phyloP scores from a whole-genome alignment of 1,140 invertebrate species.

The Thrips palmi region DNA sequence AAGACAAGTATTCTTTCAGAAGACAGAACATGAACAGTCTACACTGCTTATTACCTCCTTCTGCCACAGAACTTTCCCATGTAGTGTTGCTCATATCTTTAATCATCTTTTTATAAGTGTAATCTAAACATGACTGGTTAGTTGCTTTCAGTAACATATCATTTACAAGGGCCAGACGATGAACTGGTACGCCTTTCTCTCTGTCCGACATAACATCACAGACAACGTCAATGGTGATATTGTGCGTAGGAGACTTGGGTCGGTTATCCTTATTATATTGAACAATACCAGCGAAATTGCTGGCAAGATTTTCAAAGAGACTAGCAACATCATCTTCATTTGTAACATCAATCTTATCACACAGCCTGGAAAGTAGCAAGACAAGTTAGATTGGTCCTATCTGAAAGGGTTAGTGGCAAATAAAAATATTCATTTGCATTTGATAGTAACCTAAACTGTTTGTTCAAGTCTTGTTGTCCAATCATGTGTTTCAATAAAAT shows the following conservation, averaged over 20 bases:
- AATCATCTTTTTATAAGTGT: constrained; percentile 63
- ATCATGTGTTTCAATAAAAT: constrained; percentile 35
- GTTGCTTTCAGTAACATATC: constrained; percentile 42
- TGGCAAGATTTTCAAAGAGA: constrained; percentile 61
- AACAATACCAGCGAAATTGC: constrained; percentile 69
- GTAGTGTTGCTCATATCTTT: constrained; percentile 43
- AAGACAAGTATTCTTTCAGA: constrained; percentile 8
- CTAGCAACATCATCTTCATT: constrained; percentile 55
- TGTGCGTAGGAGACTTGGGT: constrained; percentile 27
- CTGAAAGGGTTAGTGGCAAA: constrained; percentile 6
- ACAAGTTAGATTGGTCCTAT: too few relatives aligned
- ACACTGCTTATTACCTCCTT: constrained; percentile 33
- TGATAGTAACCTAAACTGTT: constrained; percentile 41
- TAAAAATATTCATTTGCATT: constrained; percentile 9
- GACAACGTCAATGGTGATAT: constrained; percentile 61
- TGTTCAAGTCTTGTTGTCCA: constrained; percentile 39
- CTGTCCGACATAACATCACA: constrained; percentile 56
- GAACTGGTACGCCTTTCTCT: not conserved
- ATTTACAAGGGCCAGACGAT: constrained; percentile 40
- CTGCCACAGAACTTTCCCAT: constrained; percentile 39
- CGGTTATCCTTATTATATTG: constrained; percentile 93
- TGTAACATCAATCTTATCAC: constrained; percentile 47
- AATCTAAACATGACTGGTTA: constrained; percentile 65
- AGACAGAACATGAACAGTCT: not conserved
- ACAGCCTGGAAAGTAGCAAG: constrained; percentile 45